Percentiles rank a stretch among this genome's conserved stretches.
phyloP scores from a whole-genome alignment of 2,797 vertebrate genomes.

The Hapalemur alaotrensis region DNA sequence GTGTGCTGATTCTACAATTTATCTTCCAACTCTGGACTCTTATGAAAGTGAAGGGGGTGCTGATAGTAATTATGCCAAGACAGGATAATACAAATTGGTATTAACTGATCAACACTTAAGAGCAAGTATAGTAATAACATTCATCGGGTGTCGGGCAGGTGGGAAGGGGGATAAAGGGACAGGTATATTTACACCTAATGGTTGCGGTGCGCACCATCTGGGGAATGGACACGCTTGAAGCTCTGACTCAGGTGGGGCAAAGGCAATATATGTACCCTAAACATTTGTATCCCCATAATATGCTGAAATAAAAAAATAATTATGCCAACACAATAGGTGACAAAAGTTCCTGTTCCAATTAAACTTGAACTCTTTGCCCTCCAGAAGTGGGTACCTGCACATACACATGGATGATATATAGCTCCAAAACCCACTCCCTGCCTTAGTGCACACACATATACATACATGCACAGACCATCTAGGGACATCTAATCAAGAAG shows the following conservation, averaged over 20 bases:
- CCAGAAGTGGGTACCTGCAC: not conserved
- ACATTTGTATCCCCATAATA: no score
- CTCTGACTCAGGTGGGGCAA: no score
- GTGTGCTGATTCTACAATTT: not conserved
- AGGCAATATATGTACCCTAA: no score
- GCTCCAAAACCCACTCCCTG: accelerated
- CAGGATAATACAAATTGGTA: no score
- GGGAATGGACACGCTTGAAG: no score
- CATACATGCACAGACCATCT: accelerated
- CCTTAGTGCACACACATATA: not conserved
- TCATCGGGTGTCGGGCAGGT: no score
- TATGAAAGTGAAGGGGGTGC: not conserved
- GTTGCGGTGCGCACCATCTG: accelerated
- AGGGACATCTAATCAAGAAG: not conserved
- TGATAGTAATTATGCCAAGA: not conserved
- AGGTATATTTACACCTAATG: no score
- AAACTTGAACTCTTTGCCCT: not conserved
- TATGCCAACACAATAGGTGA: not conserved
- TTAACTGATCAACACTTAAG: no score
- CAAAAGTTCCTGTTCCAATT: not conserved
- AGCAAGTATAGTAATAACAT: no score
- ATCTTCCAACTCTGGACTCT: not conserved
- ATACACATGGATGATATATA: accelerated
- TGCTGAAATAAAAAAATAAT: not conserved
- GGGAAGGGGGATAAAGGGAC: no score